These are phyloP conservation scores for Cheumatopsyche charites DNA, from an alignment of 1,140 invertebrate genomes.

Conservation along the genomic window DNA sequence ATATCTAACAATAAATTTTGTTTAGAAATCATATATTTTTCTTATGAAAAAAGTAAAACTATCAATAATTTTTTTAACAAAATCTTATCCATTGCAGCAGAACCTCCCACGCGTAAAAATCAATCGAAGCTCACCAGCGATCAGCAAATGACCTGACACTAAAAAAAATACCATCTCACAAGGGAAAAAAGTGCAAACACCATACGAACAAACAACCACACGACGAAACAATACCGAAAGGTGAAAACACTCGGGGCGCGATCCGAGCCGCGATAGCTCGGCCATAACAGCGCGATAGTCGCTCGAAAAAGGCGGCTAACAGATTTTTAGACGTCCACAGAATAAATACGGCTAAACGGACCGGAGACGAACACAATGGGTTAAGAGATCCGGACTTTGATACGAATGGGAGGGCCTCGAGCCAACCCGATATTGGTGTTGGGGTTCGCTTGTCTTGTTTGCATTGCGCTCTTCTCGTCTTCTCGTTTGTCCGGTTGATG, in stretches of 20 bases:
- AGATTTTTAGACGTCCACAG: slow-evolving; percentile 29
- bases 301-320: slow-evolving; percentile 17
- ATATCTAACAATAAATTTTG: no score
- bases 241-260: not conserved
- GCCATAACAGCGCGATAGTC: not conserved
- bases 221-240: slow-evolving; percentile 37
- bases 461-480: slow-evolving; percentile 19
- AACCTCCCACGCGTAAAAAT: slow-evolving; percentile 36
- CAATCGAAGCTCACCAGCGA: slow-evolving; percentile 28
- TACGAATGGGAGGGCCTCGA: slow-evolving; percentile 40
- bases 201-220: slow-evolving; percentile 20
- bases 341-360: not conserved
- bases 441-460: slow-evolving; percentile 20
- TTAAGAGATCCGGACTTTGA: slow-evolving; percentile 34
- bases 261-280: not conserved
- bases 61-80: no score
- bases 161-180: slow-evolving; percentile 28
- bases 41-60: no score
- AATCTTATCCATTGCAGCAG: no score
- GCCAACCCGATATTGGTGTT: slow-evolving; percentile 34
- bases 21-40: no score
- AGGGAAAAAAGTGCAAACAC: no score
- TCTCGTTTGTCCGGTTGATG: not conserved
- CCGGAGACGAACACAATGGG: slow-evolving; percentile 42
- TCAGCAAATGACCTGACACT: not conserved